A percentile compares a stretch with the other conserved stretches of the same genome.
Evolutionary conservation across 2,797 vertebrate genomes (phyloP).

Genomic region (Triplophysa yarkandensis): DNA sequence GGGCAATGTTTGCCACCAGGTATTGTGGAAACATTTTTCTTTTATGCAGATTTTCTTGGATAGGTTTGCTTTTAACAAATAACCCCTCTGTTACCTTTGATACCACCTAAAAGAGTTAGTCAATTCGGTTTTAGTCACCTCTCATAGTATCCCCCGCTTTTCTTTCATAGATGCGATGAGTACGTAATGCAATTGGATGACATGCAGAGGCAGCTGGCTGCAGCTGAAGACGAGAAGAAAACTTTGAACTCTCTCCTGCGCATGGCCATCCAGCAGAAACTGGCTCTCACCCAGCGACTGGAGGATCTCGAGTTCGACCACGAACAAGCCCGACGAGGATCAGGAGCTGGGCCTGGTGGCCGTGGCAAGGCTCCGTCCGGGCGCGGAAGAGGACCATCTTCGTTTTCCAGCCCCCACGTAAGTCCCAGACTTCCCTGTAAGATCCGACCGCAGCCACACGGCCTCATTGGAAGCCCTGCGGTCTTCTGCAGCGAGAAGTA

Average conservation of each 20-base stretch:
- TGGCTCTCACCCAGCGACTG: slow-evolving; percentile 94
- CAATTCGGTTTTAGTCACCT: background rate
- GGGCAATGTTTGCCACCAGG: slow-evolving; percentile 98
- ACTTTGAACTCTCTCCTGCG: slow-evolving; percentile 96
- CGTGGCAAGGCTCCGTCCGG: slow-evolving; percentile 71
- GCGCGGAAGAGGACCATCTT: slow-evolving; percentile 34
- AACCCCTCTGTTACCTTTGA: background rate
- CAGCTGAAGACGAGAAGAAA: slow-evolving; percentile 98
- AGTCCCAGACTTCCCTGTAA: slow-evolving; percentile 78
- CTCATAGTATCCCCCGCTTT: background rate
- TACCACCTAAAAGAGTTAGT: background rate
- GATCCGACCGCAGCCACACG: slow-evolving; percentile 64
- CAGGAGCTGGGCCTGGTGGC: slow-evolving; percentile 66
- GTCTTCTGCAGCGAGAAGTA: slow-evolving; percentile 81
- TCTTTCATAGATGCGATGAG: slow-evolving; percentile 87
- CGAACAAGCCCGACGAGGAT: slow-evolving; percentile 82
- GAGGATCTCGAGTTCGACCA: slow-evolving; percentile 97
- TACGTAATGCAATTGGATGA: slow-evolving; percentile 97
- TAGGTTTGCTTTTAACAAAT: background rate
- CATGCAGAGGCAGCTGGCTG: slow-evolving; percentile 95
- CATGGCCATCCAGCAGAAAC: slow-evolving; percentile 99
- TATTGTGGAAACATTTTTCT: slow-evolving; percentile 57
- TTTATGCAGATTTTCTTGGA: background rate
- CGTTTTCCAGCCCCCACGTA: slow-evolving; percentile 84
- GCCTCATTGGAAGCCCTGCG: slow-evolving; percentile 68